A percentile compares a stretch with the other conserved stretches of the same genome.
phyloP scores from a whole-genome alignment of 2,888 invertebrate species.

The Drosophila suboccidentalis region DNA sequence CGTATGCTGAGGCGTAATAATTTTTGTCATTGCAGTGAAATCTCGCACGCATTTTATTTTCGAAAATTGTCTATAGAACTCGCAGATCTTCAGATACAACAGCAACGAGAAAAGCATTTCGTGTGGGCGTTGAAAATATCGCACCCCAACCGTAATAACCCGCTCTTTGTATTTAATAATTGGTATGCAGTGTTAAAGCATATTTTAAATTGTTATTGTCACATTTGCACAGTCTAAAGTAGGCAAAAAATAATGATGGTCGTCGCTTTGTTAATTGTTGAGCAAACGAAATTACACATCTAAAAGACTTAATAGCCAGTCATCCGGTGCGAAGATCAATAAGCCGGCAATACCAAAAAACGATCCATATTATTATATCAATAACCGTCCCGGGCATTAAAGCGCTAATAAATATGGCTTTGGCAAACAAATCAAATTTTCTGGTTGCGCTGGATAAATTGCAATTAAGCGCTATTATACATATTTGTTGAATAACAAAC shows the following conservation, averaged over 20 bases:
- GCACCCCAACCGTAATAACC: background rate
- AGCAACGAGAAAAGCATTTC: constrained; percentile 1
- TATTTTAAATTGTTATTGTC: constrained; percentile 7
- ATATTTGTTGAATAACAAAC: constrained; percentile 45
- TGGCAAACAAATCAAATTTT: constrained; percentile 43
- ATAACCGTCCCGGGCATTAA: constrained; percentile 25
- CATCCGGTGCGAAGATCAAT: constrained; percentile 45
- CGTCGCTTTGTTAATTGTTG: constrained; percentile 28
- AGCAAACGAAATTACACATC: constrained; percentile 53
- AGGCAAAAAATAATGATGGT: constrained; percentile 51
- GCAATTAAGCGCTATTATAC: constrained; percentile 63
- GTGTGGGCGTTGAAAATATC: constrained; percentile 21
- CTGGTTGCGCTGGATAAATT: constrained; percentile 43
- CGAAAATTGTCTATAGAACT: constrained; percentile 5
- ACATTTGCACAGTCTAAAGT: constrained; percentile 39
- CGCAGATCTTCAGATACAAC: constrained; percentile 3
- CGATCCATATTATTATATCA: constrained; percentile 24
- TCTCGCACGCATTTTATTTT: constrained; percentile 24
- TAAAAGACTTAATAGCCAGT: constrained; percentile 34
- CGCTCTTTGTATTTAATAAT: constrained; percentile 7
- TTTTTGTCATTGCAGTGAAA: constrained; percentile 17
- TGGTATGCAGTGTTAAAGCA: background rate
- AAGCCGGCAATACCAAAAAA: constrained; percentile 20
- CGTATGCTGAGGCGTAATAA: constrained; percentile 10
- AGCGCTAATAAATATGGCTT: constrained; percentile 58